Percentiles rank a stretch among this genome's conserved stretches.
These are phyloP conservation scores for Pyrgilauda ruficollis DNA, from an alignment of 2,113 vertebrate genomes.

Conservation along the genomic window DNA sequence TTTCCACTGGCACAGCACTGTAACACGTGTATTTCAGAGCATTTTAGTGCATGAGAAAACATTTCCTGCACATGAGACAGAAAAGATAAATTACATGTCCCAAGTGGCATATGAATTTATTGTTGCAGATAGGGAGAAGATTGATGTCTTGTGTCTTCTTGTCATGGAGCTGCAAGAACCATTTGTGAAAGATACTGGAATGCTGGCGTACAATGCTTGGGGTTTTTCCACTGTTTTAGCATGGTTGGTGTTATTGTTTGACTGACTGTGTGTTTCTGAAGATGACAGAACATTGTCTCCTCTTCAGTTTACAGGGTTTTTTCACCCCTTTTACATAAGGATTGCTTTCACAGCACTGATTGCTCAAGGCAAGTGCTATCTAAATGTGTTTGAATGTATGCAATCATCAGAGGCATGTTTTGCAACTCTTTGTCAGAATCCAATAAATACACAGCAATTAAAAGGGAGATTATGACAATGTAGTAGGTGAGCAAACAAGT, in stretches of 20 bases:
- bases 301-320: constrained; percentile 34
- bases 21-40: not conserved
- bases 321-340: constrained; percentile 50
- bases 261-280: constrained; percentile 25
- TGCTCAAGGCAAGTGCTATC: constrained; percentile 44
- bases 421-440: constrained; percentile 64
- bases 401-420: constrained; percentile 61
- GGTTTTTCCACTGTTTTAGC: constrained; percentile 51
- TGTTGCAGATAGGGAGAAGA: not conserved
- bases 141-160: not conserved
- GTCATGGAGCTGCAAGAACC: not conserved
- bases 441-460: constrained; percentile 50
- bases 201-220: not conserved
- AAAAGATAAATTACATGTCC: not conserved
- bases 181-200: not conserved
- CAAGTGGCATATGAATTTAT: not conserved
- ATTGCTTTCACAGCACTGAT: constrained; percentile 47
- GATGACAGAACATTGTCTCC: constrained; percentile 48
- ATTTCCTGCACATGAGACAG: not conserved
- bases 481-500: constrained; percentile 12
- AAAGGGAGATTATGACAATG: not conserved
- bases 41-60: not conserved
- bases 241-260: constrained; percentile 34
- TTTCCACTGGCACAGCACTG: not conserved
- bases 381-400: constrained; percentile 46